These are phyloP conservation scores for Dascyllus trimaculatus DNA, from an alignment of 2,113 vertebrate species.

Conservation along the genomic window DNA sequence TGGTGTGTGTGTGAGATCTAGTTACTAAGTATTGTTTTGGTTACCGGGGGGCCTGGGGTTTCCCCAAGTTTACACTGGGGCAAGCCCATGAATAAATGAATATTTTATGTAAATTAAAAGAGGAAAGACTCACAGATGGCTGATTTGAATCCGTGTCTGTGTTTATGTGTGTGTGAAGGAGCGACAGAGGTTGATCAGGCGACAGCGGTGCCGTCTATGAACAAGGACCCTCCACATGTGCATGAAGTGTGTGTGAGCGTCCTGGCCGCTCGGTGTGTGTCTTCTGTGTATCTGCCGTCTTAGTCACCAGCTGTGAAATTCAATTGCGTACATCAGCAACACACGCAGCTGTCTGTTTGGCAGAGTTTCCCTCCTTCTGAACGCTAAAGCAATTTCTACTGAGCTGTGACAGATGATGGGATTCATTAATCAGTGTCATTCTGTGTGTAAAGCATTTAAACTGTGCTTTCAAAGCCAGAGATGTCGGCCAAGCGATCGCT, in stretches of 20 bases:
- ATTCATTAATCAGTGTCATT: conserved; percentile 77
- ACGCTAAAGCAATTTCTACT: conserved; percentile 69
- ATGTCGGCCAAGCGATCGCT: conserved; percentile 57
- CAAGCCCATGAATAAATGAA: conserved; percentile 74
- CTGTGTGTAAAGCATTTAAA: conserved; percentile 69
- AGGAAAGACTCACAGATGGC: conserved; percentile 76
- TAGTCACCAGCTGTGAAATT: conserved; percentile 74
- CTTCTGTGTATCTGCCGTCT: conserved; percentile 51
- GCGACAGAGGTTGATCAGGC: conserved; percentile 45
- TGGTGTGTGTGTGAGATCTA: conserved; percentile 23
- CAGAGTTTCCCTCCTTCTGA: conserved; percentile 66
- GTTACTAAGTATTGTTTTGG: conserved; percentile 66
- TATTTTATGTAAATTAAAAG: conserved; percentile 79
- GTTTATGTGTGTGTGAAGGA: conserved; percentile 9
- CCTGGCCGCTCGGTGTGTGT: conserved; percentile 35
- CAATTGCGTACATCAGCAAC: conserved; percentile 61
- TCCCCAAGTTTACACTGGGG: conserved; percentile 69
- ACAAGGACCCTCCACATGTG: conserved; percentile 60
- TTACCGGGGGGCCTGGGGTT: conserved; percentile 66
- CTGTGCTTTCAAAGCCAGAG: conserved; percentile 61
- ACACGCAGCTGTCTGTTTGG: conserved; percentile 77
- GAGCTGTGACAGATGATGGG: conserved; percentile 78
- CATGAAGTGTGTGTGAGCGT: conserved; percentile 2
- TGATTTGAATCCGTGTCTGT: conserved; percentile 60
- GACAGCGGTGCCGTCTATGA: conserved; percentile 34